These are phyloP conservation scores for Sipha flava DNA, from an alignment of 1,140 invertebrate genomes.

Conservation along the genomic window DNA sequence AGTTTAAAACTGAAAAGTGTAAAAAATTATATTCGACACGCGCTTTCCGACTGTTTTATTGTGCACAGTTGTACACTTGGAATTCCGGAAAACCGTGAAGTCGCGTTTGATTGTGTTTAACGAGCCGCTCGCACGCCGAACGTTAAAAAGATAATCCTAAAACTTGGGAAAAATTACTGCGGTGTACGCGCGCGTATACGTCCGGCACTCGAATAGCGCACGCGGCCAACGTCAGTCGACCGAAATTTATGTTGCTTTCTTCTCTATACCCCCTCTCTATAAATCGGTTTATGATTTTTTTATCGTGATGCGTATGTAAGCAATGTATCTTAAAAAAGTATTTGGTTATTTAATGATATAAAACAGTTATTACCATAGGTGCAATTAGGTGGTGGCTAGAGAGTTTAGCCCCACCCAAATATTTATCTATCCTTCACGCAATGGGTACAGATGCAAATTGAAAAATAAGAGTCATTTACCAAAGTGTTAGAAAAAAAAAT, in stretches of 20 bases:
- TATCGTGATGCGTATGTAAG: too few species aligned
- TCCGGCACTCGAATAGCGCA: background rate
- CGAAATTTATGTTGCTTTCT: background rate
- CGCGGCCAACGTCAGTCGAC: background rate
- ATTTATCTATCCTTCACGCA: too few species aligned
- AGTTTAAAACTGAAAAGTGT: constrained; percentile 27
- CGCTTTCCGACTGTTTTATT: background rate
- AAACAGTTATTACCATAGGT: too few species aligned
- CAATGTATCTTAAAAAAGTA: too few species aligned
- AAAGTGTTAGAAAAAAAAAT: too few species aligned
- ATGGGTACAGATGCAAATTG: too few species aligned
- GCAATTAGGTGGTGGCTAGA: too few species aligned
- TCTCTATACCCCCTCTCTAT: too few species aligned
- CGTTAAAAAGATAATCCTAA: background rate
- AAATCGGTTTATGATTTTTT: background rate
- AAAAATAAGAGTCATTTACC: too few species aligned
- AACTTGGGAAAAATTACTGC: background rate
- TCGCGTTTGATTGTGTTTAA: constrained; percentile 27
- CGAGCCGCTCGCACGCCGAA: background rate
- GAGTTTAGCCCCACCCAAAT: too few species aligned
- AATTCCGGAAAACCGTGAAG: constrained; percentile 22
- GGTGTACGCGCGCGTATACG: background rate
- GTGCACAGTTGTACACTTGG: background rate
- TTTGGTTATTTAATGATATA: too few species aligned
- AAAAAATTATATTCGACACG: background rate